A percentile compares a stretch with the other conserved stretches of the same genome.
Conservation (phyloP, 2,113 vertebrate species). For the Solea solea region DNA sequence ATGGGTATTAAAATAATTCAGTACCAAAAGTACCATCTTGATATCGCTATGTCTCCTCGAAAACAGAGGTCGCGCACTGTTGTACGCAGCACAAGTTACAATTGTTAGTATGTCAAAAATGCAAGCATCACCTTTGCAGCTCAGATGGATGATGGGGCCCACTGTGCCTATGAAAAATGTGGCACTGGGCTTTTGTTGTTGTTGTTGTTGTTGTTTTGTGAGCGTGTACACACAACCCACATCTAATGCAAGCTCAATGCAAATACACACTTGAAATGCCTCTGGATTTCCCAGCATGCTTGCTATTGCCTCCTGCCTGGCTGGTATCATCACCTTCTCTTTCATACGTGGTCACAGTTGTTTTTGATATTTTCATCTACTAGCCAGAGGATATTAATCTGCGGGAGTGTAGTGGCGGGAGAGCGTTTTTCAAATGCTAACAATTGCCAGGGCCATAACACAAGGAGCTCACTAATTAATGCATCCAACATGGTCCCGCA, state of each 20-base stretch:
- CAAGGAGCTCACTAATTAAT: slow-evolving; percentile 73
- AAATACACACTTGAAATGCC: slow-evolving; percentile 27
- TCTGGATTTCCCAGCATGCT: slow-evolving; percentile 71
- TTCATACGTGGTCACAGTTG: slow-evolving; percentile 70
- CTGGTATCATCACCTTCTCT: slow-evolving; percentile 55
- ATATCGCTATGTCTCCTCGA: not conserved
- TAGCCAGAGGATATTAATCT: slow-evolving; percentile 81
- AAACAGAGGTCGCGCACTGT: not conserved
- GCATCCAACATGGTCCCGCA: slow-evolving; percentile 57
- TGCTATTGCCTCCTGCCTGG: slow-evolving; percentile 48
- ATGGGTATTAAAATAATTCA: not conserved
- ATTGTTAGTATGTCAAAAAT: slow-evolving; percentile 7
- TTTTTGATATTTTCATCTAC: slow-evolving; percentile 78
- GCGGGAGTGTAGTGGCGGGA: slow-evolving; percentile 60
- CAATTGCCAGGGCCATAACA: slow-evolving; percentile 57
- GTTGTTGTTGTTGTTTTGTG: not conserved
- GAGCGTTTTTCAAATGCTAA: slow-evolving; percentile 68
- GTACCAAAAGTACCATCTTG: not conserved
- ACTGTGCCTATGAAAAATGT: slow-evolving; percentile 34
- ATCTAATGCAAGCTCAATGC: slow-evolving; percentile 3
- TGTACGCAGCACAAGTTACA: not conserved
- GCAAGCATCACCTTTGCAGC: slow-evolving; percentile 9
- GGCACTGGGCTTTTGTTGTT: slow-evolving; percentile 8
- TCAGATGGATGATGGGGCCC: slow-evolving; percentile 19
- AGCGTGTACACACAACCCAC: not conserved